Evolutionary conservation across 1,140 invertebrate species (phyloP).

Genomic region (Drosophila nigromelanica): DNA sequence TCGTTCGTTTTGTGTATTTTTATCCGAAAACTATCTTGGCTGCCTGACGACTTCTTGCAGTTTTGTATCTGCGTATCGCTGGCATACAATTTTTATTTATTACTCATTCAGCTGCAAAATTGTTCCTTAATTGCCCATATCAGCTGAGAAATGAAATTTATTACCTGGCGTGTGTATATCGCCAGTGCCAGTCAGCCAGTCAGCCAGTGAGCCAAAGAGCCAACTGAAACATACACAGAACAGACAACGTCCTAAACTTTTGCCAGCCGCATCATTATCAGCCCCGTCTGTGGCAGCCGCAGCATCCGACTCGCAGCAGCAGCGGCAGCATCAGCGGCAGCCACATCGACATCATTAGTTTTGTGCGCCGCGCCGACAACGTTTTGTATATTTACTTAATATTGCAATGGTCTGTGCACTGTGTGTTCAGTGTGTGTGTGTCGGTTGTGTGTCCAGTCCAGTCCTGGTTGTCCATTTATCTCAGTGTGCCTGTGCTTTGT

Average conservation of each 20-base stretch:
- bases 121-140: constrained; percentile 84
- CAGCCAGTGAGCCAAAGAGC: constrained; percentile 39
- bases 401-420: constrained; percentile 63
- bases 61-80: constrained; percentile 81
- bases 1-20: constrained; percentile 64
- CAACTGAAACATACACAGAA: constrained; percentile 16
- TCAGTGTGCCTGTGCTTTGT: constrained; percentile 23
- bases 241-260: constrained; percentile 17
- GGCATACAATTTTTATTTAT: constrained; percentile 83
- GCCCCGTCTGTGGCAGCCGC: constrained; percentile 23
- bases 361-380: constrained; percentile 80
- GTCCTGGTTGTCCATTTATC: constrained; percentile 50
- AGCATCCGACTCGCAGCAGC: constrained; percentile 3
- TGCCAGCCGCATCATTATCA: constrained; percentile 23
- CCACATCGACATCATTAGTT: constrained; percentile 79
- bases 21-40: constrained; percentile 77
- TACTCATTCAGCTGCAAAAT: constrained; percentile 84
- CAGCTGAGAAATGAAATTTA: constrained; percentile 84
- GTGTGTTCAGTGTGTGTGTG: constrained; percentile 13
- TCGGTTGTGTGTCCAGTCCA: constrained; percentile 2
- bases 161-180: constrained; percentile 83
- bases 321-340: constrained; percentile 27
- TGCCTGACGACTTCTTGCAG: constrained; percentile 74
- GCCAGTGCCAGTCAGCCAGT: constrained; percentile 54
- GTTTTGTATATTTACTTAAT: constrained; percentile 83